Evolutionary conservation across 2,888 invertebrate genomes (phyloP).

Genomic region (Caenorhabditis sp.): DNA sequence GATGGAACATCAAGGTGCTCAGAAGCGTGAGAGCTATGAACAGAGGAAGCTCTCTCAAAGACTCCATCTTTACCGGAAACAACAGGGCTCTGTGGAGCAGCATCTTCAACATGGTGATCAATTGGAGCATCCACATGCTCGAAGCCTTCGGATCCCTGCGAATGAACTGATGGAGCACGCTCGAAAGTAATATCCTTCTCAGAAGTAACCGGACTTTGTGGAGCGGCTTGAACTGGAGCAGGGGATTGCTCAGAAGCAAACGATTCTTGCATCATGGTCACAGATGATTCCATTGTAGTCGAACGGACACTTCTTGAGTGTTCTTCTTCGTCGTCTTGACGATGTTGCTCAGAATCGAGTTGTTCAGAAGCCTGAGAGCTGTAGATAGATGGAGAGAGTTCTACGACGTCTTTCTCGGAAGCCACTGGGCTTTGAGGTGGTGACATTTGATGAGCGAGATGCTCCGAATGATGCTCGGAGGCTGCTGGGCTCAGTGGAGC

Average conservation of each 20-base stretch:
- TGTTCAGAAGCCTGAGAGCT: slow-evolving; percentile 9
- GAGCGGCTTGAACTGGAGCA: background rate
- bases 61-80: background rate
- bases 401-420: slow-evolving; percentile 2
- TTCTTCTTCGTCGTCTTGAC: background rate
- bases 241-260: background rate
- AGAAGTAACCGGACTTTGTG: slow-evolving; percentile 8
- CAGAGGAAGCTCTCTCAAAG: slow-evolving; percentile 4
- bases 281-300: background rate
- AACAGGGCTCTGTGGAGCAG: slow-evolving; percentile 4
- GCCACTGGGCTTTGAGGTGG: background rate
- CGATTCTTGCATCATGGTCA: background rate
- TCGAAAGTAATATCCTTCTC: slow-evolving; percentile 3
- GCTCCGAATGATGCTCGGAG: background rate
- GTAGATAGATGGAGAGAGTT: background rate
- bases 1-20: slow-evolving; percentile 1
- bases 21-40: slow-evolving; percentile 9
- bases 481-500: slow-evolving; percentile 9
- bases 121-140: background rate
- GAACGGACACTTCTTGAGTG: background rate
- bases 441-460: background rate
- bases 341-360: background rate
- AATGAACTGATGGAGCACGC: slow-evolving; percentile 5
- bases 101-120: background rate
- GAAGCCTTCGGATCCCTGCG: background rate